Base-by-base conservation (phyloP, 1,140 invertebrate genomes). In the Caerostris darwini region DNA sequence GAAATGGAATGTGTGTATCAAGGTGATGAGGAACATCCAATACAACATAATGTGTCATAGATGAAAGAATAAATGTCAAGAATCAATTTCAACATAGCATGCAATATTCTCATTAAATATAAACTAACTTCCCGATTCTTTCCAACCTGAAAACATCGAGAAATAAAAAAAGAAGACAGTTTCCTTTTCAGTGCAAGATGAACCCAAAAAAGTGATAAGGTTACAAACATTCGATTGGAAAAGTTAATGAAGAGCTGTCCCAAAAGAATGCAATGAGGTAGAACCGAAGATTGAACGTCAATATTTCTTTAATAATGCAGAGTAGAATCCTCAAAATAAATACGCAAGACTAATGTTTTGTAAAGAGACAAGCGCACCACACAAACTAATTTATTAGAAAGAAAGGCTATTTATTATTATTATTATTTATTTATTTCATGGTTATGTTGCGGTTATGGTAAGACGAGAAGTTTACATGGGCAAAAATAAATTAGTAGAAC, bases 51-150 rank as follows among this genome's bases (percentile, higher is more conserved):
- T 77, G 8, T 50, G 50, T 77, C 71, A 77, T 10, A 50, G 8
- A 77, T 53, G 10, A 34, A 77, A 77, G 71, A 77, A 77, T 77
- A 77, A 77, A 77, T 77, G 71, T 53, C 71, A 77, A 77, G 14
- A 50, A 77, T 77, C 50, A 34, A 77, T 77, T 77, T 77, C 71
- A 77, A 34, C 50, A 50, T 50, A 19, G 34, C 71, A 53, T 14
- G 71, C 71, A 77, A 77, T 77, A 77, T 19, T 53, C 71, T 77
- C 71, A 77, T 77, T 77, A 77, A 77, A 77, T 77, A 19, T 77
- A 7, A 12, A 77, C 7, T 50, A 77, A 77, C 71, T 77, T 77
- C 71, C 71, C 71, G 71, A 77, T 77, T 77, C 71, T 77, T 50
- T 10, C 19, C 12, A 77, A 77, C 50, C 71, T 77, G 71, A 34